A percentile compares a stretch with the other conserved stretches of the same genome.
phyloP scores from a whole-genome alignment of 2,888 invertebrate genomes.

The Chrysolina americana region DNA sequence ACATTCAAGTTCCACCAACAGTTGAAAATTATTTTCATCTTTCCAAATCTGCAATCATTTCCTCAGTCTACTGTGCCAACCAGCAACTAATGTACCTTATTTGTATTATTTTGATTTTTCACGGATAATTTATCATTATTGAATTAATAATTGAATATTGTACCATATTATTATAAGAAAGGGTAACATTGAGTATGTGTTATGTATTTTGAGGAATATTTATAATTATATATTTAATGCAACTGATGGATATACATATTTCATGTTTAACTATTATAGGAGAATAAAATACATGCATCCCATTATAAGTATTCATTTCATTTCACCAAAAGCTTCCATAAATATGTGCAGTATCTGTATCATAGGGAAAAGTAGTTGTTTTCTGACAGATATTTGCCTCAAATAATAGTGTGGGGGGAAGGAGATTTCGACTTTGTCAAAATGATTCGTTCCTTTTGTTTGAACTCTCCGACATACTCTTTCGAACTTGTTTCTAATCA shows the following conservation, averaged over 20 bases:
- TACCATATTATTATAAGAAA: constrained; percentile 1
- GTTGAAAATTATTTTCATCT: not conserved
- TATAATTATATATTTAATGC: constrained; percentile 60
- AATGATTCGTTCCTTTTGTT: no score
- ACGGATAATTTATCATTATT: no score
- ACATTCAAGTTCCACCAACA: not conserved
- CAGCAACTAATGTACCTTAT: not conserved
- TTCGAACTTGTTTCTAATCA: no score
- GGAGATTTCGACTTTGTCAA: no score
- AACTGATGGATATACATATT: constrained; percentile 31
- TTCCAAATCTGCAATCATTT: not conserved
- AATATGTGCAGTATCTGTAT: no score
- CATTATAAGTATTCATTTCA: not conserved
- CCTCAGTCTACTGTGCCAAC: not conserved
- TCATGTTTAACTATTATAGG: constrained; percentile 26
- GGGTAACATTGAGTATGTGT: constrained; percentile 39
- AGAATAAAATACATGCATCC: constrained; percentile 16
- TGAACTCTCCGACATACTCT: no score
- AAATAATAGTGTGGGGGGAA: no score
- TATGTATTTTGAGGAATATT: constrained; percentile 64
- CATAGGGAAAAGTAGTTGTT: no score
- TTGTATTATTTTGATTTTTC: not conserved
- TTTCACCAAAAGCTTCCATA: not conserved
- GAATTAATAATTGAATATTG: not conserved
- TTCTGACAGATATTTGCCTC: no score